Percentiles rank a stretch among this genome's conserved stretches.
Evolutionary conservation across 2,113 vertebrate genomes (phyloP).

Genomic region (Mormyrus lacerda): DNA sequence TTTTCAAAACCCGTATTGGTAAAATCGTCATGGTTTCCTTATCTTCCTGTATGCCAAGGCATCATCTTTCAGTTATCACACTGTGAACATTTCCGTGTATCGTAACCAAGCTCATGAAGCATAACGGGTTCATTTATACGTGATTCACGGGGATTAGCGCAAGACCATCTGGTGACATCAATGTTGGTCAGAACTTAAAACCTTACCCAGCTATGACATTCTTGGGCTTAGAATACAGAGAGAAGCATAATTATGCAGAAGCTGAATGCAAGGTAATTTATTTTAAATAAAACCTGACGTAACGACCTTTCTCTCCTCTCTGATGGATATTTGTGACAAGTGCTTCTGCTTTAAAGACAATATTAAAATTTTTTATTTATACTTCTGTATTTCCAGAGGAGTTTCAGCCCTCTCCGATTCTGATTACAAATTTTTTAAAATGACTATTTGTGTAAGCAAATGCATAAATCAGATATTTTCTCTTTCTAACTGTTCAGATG

Average conservation of each 20-base stretch:
- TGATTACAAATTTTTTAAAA: background rate
- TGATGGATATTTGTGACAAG: background rate
- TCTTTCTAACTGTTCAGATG: background rate
- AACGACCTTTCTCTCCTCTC: background rate
- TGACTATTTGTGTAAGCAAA: background rate
- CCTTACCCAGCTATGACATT: background rate
- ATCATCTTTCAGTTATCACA: slow-evolving; percentile 13
- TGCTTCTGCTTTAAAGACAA: background rate
- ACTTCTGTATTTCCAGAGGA: background rate
- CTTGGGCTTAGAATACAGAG: background rate
- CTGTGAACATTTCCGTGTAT: slow-evolving; percentile 6
- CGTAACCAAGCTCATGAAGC: slow-evolving; percentile 8
- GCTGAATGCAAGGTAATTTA: background rate
- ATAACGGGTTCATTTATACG: slow-evolving; percentile 8
- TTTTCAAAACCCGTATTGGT: slow-evolving; percentile 1
- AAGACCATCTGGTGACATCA: slow-evolving; percentile 14
- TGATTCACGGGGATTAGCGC: slow-evolving; percentile 8
- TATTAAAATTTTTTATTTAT: background rate
- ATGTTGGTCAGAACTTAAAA: slow-evolving; percentile 9
- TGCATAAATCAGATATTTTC: background rate
- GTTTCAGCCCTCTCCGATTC: background rate
- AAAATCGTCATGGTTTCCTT: background rate
- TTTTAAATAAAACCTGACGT: background rate
- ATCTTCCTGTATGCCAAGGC: background rate
- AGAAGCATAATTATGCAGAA: background rate